Evolutionary conservation across 2,113 vertebrate genomes (phyloP).

Genomic region (Pipa parva): DNA sequence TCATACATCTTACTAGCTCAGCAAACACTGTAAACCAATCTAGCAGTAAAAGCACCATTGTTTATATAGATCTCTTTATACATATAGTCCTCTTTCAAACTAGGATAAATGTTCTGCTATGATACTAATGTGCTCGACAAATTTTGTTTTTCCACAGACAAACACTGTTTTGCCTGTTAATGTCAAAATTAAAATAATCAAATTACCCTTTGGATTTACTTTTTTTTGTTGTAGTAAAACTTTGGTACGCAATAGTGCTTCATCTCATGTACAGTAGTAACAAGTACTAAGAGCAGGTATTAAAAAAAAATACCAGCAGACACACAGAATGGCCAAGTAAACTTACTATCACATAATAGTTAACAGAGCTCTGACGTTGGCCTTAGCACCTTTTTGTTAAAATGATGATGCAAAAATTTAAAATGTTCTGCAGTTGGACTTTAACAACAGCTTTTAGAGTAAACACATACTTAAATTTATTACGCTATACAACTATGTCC

Average conservation of each 20-base stretch:
- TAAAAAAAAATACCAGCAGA: conserved; percentile 58
- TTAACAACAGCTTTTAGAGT: conserved; percentile 49
- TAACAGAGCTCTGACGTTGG: conserved; percentile 59
- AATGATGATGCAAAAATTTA: conserved; percentile 47
- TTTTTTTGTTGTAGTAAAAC: conserved; percentile 55
- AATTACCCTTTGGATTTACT: conserved; percentile 61
- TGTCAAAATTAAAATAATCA: conserved; percentile 54
- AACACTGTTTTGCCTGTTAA: conserved; percentile 60
- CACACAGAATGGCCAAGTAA: conserved; percentile 59
- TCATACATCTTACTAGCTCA: background rate
- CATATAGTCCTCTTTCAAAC: conserved; percentile 1
- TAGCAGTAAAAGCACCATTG: conserved; percentile 19
- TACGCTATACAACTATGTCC: conserved; percentile 43
- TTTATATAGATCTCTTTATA: conserved; percentile 6
- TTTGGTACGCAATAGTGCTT: conserved; percentile 75
- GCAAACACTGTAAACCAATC: conserved; percentile 22
- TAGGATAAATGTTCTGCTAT: conserved; percentile 19
- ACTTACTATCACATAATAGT: conserved; percentile 58
- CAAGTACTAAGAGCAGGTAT: conserved; percentile 57
- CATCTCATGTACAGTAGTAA: conserved; percentile 62
- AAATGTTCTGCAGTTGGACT: conserved; percentile 55
- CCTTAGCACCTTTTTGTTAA: conserved; percentile 57
- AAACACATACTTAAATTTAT: conserved; percentile 48
- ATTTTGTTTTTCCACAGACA: conserved; percentile 52
- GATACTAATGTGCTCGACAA: conserved; percentile 63